phyloP scores from a whole-genome alignment of 2,113 vertebrate species.

The Silurus asotus region DNA sequence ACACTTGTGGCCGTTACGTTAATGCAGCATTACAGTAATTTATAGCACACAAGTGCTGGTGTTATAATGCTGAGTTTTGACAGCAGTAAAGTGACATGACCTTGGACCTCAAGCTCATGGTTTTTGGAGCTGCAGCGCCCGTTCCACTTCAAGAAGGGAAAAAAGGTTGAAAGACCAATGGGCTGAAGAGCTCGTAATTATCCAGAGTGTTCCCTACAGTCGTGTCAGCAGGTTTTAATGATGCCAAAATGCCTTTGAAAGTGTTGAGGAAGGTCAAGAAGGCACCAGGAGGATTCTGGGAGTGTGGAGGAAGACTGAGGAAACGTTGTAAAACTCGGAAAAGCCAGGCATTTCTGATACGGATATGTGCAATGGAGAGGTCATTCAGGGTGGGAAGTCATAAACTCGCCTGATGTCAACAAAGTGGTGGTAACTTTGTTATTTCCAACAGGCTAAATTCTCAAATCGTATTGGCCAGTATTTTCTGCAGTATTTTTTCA shows the following conservation, averaged over 20 bases:
- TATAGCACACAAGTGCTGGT: background rate
- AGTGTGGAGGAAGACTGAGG: conserved; percentile 3
- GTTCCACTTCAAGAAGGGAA: conserved; percentile 24
- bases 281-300: conserved; percentile 34
- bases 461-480: background rate
- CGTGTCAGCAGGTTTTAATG: conserved; percentile 44
- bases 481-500: too few relatives aligned
- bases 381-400: background rate
- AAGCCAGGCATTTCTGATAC: background rate
- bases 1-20: background rate
- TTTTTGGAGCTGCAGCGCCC: background rate
- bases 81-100: conserved; percentile 30
- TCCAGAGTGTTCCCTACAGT: conserved; percentile 39
- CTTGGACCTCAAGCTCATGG: conserved; percentile 42
- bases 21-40: background rate
- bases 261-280: conserved; percentile 45
- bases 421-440: background rate
- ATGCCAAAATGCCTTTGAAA: conserved; percentile 41
- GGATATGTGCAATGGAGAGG: background rate
- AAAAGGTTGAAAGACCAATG: conserved; percentile 45
- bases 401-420: background rate
- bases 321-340: background rate
- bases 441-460: background rate
- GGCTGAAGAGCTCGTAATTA: conserved; percentile 41
- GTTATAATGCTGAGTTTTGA: background rate